Percentiles rank a stretch among this genome's conserved stretches.
These are phyloP conservation scores for Agrotis clavis DNA, from an alignment of 2,888 invertebrate genomes.

Conservation along the genomic window DNA sequence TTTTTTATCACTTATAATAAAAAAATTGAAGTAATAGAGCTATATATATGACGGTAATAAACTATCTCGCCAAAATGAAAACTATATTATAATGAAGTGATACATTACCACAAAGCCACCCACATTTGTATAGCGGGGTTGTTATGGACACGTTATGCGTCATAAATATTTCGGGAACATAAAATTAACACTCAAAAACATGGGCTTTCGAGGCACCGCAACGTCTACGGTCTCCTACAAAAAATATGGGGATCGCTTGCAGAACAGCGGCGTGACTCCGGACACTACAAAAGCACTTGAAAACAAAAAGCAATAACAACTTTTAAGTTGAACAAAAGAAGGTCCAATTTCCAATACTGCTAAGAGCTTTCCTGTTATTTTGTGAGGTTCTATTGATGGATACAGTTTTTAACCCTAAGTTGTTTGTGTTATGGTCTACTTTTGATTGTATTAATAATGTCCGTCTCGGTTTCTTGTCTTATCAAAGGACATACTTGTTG, in stretches of 20 bases:
- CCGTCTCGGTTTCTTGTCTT: slow-evolving; percentile 80
- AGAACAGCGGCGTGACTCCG: slow-evolving; percentile 80
- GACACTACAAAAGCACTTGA: slow-evolving; percentile 73
- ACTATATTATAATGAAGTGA: slow-evolving; percentile 85
- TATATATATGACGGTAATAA: slow-evolving; percentile 47
- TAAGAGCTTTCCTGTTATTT: slow-evolving; percentile 63
- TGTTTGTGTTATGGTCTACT: slow-evolving; percentile 83
- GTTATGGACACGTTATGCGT: slow-evolving; percentile 90
- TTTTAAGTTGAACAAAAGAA: slow-evolving; percentile 60
- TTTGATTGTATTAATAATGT: slow-evolving; percentile 73
- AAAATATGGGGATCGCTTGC: slow-evolving; percentile 88
- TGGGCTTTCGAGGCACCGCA: slow-evolving; percentile 89
- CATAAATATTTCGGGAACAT: slow-evolving; percentile 91
- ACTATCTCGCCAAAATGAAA: slow-evolving; percentile 64
- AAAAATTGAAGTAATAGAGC: slow-evolving; percentile 39
- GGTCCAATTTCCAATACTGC: slow-evolving; percentile 65
- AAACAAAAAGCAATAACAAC: slow-evolving; percentile 49
- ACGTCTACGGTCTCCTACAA: slow-evolving; percentile 87
- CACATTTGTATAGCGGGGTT: slow-evolving; percentile 89
- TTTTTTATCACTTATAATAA: slow-evolving; percentile 12
- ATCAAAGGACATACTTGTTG: slow-evolving; percentile 90
- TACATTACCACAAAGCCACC: slow-evolving; percentile 88
- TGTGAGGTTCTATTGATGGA: slow-evolving; percentile 69
- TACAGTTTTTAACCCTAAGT: slow-evolving; percentile 79
- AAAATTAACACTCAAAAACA: slow-evolving; percentile 91